Base-by-base conservation (phyloP, 2,888 invertebrate species). In the Lamellibrachia columna region DNA sequence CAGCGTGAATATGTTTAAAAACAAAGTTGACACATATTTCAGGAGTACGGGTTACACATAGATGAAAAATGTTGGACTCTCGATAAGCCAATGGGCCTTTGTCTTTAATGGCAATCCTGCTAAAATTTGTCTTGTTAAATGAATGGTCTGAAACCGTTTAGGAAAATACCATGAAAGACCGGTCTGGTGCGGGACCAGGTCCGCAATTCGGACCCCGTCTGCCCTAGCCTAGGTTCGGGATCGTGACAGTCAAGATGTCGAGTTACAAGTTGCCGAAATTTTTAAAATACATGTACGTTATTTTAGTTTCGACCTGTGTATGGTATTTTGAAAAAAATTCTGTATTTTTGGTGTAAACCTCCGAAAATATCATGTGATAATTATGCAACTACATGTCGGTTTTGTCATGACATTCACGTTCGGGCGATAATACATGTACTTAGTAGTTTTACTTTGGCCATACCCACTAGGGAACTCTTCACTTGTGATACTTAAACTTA, bases 241-340 rank as follows among this genome's bases (percentile, higher is more conserved):
- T 90, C 90, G 90, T 6, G n/a, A 52, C 90, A 53, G 7, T 91
- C 91, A 75, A 28, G 55, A 92, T 92, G 92, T 75, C 92, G 52
- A 91, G 91, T 52, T 90, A 91, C 28, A 52, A 90, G 60, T 90
- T 92, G 90, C 92, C 92, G 2, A 92, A 92, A 92, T 90, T 92
- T 53, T 22, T 91, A 90, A 91, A 53, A 92, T 92, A 92, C 60
- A 28, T 92, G 92, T 92, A 90, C n/a, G 92, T 92, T n/a, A 52
- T 55, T 75, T 75, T 75, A 15, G 22, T 75, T 75, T 22, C n/a
- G 11, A 15, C 22, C 15, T 22, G 6, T 75, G 4, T 75, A 22
- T 75, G 22, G 75, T 75, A 75, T 22, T 75, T 75, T 22, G 22
- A 75, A n/a, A 75, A 75, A 15, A 3, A 11, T 0, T 75, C n/a